Evolutionary conservation across 1,140 invertebrate species (phyloP).

Genomic region (Micrasema minimum): DNA sequence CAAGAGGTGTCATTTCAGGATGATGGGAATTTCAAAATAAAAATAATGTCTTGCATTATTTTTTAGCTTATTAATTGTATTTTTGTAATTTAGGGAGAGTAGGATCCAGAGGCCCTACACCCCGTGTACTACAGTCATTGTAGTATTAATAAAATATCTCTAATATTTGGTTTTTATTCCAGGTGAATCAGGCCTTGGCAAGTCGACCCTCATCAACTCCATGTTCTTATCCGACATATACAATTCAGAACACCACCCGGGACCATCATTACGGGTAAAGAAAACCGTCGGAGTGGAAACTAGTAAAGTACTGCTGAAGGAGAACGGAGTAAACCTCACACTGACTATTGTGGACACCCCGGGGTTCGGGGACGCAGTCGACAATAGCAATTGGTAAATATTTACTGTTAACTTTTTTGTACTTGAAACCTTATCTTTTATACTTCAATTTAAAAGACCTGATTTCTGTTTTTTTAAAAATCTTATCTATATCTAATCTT

Average conservation of each 20-base stretch:
- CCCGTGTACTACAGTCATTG: no score
- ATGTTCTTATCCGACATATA: conserved; percentile 98
- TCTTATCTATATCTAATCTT: no score
- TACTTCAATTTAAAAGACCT: no score
- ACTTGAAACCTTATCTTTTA: no score
- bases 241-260: conserved; percentile 86
- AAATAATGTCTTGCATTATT: no score
- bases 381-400: conserved; percentile 90
- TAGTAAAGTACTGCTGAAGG: conserved; percentile 89
- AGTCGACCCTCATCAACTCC: conserved; percentile 99
- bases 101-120: no score
- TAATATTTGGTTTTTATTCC: conserved; percentile 55
- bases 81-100: no score
- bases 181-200: conserved; percentile 96
- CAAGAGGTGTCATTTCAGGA: no score
- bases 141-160: conserved; percentile 19
- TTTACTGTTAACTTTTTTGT: no score
- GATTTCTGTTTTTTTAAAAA: no score
- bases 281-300: conserved; percentile 95
- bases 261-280: conserved; percentile 88
- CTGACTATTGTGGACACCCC: conserved; percentile 96
- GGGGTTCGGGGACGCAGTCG: conserved; percentile 98
- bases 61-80: no score
- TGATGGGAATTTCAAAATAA: no score
- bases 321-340: conserved; percentile 92